Evolutionary conservation across 2,113 vertebrate genomes (phyloP), one percentile per base, ranked within the genome.

Genomic region (Chaetodon trifascialis): DNA sequence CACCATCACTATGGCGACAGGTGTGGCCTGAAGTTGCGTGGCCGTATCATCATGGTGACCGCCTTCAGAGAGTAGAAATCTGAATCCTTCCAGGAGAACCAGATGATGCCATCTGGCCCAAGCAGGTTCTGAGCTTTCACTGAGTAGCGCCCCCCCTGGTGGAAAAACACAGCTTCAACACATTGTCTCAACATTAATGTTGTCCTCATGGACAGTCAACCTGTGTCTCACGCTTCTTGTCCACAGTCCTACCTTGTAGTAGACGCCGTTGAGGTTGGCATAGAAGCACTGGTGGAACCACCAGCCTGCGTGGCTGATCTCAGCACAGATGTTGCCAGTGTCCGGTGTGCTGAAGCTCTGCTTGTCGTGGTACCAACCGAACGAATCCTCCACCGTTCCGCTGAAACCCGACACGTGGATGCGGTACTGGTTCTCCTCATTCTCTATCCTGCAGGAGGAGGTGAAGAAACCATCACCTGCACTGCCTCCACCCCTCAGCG

Each of bases 211-310:
- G 1, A 17, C 30, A 0, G 19, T 34, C 16, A 5, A 0, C 8
- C 23, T 6, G 19, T 11, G 11, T 44, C 42, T 44, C 10, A 44
- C 9, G 19, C 15, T 11, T 66, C 12, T 21, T 7, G 9, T 12
- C 30, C 9, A 51, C 30, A 5, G 52, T 23, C 30, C 1, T 59
- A 96, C 97, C 94, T 95, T 95, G 94, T 97, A 96, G 88, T 97
- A 97, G 12, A 97, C 92, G 0, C 96, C 96, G 0, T 97, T 97
- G 91, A 97, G 96, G 94, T 97, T 97, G 89, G 96, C 88, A 58
- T 96, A 95, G 83, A 96, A 97, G 81, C 97, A 97, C 88, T 97
- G 96, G 84, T 96, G 95, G 83, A 96, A 97, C 97, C 97, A 97
- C 96, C 97, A 97, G 67, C 97, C 96, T 0, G 94, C 94, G 0